Evolutionary conservation across 2,113 vertebrate genomes (phyloP).

Genomic region (Ploceus nigricollis): DNA sequence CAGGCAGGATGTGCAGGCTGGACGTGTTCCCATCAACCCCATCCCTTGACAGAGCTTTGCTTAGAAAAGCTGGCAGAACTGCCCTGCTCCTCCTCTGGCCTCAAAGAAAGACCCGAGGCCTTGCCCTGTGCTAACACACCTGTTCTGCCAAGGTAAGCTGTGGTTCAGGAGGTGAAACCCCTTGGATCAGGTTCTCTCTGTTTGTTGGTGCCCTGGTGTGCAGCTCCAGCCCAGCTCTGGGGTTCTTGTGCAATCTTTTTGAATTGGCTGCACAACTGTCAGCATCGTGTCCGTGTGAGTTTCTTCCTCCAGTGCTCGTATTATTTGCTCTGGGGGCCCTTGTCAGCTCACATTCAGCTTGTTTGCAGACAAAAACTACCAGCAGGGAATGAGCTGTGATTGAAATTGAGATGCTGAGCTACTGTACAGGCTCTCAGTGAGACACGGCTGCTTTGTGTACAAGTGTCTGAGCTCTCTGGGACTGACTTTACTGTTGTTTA

Average conservation of each 20-base stretch:
- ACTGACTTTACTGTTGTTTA: background rate
- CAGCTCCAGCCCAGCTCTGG: background rate
- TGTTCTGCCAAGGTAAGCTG: background rate
- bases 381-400: conserved; percentile 26
- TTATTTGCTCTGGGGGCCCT: conserved; percentile 33
- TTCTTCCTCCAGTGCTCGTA: background rate
- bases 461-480: conserved; percentile 9
- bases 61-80: background rate
- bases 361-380: conserved; percentile 52
- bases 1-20: background rate
- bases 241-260: background rate
- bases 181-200: background rate
- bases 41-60: background rate
- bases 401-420: conserved; percentile 51
- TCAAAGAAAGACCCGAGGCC: accelerated
- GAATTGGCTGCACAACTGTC: background rate
- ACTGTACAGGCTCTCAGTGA: background rate
- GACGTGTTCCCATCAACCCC: background rate
- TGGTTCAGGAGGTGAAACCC: background rate
- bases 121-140: background rate
- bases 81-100: background rate
- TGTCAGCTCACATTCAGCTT: conserved; percentile 31
- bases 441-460: background rate
- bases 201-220: background rate
- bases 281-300: background rate